A percentile compares a stretch with the other conserved stretches of the same genome.
Evolutionary conservation across 2,113 vertebrate species (phyloP).

Genomic region (Corvus cornix): DNA sequence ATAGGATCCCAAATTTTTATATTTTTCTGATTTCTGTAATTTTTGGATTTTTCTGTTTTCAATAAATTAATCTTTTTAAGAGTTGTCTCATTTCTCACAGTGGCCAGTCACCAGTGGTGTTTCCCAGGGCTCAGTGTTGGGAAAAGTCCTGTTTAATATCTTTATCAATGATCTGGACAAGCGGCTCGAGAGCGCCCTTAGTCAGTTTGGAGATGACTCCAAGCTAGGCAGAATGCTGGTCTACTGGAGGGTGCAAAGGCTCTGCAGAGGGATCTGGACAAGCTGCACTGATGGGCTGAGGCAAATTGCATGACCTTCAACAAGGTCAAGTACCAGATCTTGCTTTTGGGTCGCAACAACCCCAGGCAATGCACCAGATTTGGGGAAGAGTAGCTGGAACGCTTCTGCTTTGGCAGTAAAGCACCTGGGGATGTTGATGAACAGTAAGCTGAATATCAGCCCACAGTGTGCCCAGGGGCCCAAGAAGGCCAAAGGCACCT

Average conservation of each 20-base stretch:
- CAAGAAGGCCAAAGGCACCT: neutral
- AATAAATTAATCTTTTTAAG: too few species aligned
- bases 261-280: neutral
- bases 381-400: neutral
- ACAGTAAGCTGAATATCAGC: neutral
- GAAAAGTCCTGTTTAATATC: neutral
- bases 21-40: too few species aligned
- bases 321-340: neutral
- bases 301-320: neutral
- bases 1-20: too few species aligned
- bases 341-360: neutral
- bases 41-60: too few species aligned
- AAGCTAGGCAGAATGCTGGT: too few species aligned
- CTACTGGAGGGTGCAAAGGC: neutral
- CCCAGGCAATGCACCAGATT: neutral
- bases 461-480: neutral
- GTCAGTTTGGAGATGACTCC: neutral
- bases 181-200: neutral
- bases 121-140: neutral
- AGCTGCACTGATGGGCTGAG: neutral
- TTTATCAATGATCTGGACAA: neutral
- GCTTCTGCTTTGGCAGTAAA: neutral
- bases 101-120: neutral
- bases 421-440: accelerated
- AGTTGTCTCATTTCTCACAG: too few species aligned